phyloP scores from a whole-genome alignment of 1,140 invertebrate species.

The Cherax quadricarinatus region DNA sequence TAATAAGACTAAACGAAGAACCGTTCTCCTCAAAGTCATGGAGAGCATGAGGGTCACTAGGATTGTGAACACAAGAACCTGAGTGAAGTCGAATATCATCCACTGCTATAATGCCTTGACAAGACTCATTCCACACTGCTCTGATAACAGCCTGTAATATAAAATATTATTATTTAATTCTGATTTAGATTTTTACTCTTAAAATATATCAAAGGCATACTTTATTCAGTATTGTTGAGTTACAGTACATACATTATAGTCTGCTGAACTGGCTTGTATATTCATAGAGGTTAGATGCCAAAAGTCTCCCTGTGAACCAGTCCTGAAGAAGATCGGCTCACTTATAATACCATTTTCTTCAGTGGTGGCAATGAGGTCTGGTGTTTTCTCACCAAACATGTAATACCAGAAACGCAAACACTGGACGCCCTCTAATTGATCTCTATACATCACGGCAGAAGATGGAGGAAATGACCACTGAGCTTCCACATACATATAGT shows the following conservation, averaged over 20 bases:
- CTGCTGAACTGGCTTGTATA: not conserved
- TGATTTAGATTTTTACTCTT: not conserved
- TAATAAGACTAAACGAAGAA: conserved; percentile 34
- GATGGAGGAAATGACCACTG: conserved; percentile 25
- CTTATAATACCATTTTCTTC: not conserved
- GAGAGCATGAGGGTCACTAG: conserved; percentile 41
- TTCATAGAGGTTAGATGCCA: conserved; percentile 58
- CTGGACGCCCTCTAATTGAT: not conserved
- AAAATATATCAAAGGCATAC: not conserved
- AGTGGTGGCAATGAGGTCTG: conserved; percentile 31
- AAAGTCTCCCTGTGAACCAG: conserved; percentile 61
- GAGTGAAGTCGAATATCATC: conserved; percentile 57
- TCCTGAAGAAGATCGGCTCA: conserved; percentile 21
- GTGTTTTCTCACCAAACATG: conserved; percentile 62
- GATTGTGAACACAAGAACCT: conserved; percentile 23
- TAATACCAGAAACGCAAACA: conserved; percentile 71
- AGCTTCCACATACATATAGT: conserved; percentile 62
- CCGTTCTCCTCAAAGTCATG: conserved; percentile 68
- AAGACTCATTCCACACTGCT: conserved; percentile 20
- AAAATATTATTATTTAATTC: not conserved
- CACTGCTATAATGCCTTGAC: conserved; percentile 56
- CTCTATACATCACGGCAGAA: conserved; percentile 12
- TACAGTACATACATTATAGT: conserved; percentile 41
- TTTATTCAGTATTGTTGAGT: not conserved
- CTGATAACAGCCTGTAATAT: conserved; percentile 39